Evolutionary conservation across 2,113 vertebrate species (phyloP).

Genomic region (Azemiops feae): DNA sequence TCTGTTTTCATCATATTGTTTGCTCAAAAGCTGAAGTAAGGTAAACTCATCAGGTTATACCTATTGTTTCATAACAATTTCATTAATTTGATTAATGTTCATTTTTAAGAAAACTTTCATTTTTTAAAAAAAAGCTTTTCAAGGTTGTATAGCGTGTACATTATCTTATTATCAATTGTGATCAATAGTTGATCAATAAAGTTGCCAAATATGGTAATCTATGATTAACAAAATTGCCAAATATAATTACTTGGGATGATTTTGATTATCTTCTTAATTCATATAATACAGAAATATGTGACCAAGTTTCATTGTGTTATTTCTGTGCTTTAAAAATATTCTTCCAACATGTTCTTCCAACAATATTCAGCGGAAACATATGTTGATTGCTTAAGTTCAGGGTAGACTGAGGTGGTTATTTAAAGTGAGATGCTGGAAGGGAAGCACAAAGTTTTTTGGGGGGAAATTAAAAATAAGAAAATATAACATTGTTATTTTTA

Average conservation of each 20-base stretch:
- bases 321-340: neutral
- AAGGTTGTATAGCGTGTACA: neutral
- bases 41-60: slow-evolving; percentile 13
- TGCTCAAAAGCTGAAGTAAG: slow-evolving; percentile 8
- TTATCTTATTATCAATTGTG: neutral
- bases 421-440: neutral
- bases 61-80: slow-evolving; percentile 9
- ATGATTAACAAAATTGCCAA: neutral
- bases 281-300: neutral
- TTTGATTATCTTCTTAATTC: neutral
- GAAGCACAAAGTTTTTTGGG: neutral
- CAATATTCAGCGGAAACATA: neutral
- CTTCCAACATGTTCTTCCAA: neutral
- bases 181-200: neutral
- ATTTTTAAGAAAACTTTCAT: neutral
- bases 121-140: neutral
- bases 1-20: slow-evolving; percentile 24
- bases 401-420: neutral
- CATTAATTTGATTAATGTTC: neutral
- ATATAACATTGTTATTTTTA: too few species aligned
- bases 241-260: neutral
- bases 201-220: neutral
- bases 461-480: neutral
- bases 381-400: neutral
- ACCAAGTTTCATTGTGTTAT: neutral